phyloP scores from a whole-genome alignment of 2,888 invertebrate genomes.

The Leptinotarsa tumamoca region DNA sequence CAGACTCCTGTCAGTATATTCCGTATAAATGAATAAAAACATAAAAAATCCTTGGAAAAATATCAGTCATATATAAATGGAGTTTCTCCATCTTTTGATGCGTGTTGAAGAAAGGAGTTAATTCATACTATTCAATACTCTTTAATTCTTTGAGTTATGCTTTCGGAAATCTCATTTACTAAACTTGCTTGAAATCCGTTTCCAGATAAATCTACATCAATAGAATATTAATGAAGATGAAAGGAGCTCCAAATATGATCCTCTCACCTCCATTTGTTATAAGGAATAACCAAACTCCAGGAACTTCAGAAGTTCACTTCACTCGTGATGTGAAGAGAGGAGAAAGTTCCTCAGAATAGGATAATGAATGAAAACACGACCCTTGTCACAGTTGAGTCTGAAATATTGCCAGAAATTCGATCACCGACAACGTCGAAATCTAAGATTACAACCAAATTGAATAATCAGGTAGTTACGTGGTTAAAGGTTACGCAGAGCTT shows the following conservation, averaged over 20 bases:
- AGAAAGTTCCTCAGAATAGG: neutral
- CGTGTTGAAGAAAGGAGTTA: too few relatives aligned
- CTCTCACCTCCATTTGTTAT: neutral
- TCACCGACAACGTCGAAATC: neutral
- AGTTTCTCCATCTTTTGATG: too few relatives aligned
- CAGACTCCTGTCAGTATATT: too few relatives aligned
- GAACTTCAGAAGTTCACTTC: neutral
- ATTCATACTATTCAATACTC: too few relatives aligned
- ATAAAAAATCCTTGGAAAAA: too few relatives aligned
- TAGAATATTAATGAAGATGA: neutral
- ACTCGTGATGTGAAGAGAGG: neutral
- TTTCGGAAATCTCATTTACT: too few relatives aligned
- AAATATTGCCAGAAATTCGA: neutral
- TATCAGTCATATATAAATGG: too few relatives aligned
- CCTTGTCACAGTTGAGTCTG: neutral
- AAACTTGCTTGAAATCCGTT: too few relatives aligned
- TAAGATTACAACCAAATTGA: conserved; percentile 11
- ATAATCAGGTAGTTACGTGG: neutral
- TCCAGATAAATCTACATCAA: neutral
- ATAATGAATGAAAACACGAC: neutral
- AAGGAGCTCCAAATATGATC: neutral
- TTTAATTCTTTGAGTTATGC: too few relatives aligned
- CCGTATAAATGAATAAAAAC: too few relatives aligned
- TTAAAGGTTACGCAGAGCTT: neutral
- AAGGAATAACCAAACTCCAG: neutral